Evolutionary conservation across 2,113 vertebrate species (phyloP).

Genomic region (Empidonax alnorum): DNA sequence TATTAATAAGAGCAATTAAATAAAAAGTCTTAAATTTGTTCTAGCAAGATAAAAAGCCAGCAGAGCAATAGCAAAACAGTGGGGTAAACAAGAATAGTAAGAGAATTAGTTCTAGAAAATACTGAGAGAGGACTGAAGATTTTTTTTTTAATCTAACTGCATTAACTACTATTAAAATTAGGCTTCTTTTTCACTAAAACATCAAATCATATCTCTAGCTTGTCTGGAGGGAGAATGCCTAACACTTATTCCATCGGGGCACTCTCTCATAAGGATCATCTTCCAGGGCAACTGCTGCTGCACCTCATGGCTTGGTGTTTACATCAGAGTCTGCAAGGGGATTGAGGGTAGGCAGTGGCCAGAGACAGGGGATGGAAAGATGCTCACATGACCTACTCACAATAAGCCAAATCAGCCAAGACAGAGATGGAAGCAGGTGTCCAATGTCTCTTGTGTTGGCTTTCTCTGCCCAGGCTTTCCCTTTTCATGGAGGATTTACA

Average conservation of each 20-base stretch:
- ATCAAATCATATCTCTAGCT: not conserved
- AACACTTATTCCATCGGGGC: not conserved
- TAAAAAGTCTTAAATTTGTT: constrained; percentile 31
- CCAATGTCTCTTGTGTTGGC: not conserved
- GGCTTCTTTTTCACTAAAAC: not conserved
- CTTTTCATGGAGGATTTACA: constrained; percentile 25
- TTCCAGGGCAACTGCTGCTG: not conserved
- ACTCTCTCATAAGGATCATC: not conserved
- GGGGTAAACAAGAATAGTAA: not conserved
- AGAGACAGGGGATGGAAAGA: not conserved
- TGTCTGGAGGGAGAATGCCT: not conserved
- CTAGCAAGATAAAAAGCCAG: constrained; percentile 6
- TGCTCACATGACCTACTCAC: not conserved
- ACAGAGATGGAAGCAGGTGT: constrained; percentile 6
- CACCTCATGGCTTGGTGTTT: not conserved
- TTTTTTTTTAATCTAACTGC: not conserved
- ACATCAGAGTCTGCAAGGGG: not conserved
- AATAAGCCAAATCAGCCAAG: not conserved
- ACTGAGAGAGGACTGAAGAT: not conserved
- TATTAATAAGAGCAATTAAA: constrained; percentile 46
- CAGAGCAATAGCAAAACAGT: not conserved
- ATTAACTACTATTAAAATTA: not conserved
- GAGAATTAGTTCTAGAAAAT: not conserved
- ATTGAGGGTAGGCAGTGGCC: not conserved
- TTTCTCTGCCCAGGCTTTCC: not conserved